Evolutionary conservation across 2,113 vertebrate genomes (phyloP), one percentile per base, ranked within the genome.

Genomic region (Sitta europaea): DNA sequence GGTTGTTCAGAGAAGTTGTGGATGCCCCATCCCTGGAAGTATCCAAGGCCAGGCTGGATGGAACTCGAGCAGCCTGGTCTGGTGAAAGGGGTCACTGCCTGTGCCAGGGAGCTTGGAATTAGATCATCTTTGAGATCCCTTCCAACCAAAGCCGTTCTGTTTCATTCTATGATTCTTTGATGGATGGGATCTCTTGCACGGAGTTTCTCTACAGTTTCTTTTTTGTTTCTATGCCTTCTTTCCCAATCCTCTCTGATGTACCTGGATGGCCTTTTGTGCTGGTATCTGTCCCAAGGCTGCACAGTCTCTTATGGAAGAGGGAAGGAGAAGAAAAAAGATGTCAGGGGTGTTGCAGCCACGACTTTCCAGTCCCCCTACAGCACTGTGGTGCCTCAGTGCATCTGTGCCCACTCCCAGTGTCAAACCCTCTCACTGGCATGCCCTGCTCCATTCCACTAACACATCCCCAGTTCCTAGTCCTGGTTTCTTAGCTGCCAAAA

Each of bases 381-480:
- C 31, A 14, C 15, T n/a, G 0, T 23, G 38, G 14, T 78, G 7
- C 33, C 50, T 75, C 5, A 3, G 28, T 22, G 15, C 29, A 61
- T 4, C 48, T 48, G 17, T 50, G 29, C 29, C 13, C 5, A 2
- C 11, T 54, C 21, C 12, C 31, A n/a, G 22, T 31, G 57, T 28
- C 31, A 90, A 59, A 71, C 23, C 7, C 15, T 18, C 12, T 31
- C 35, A n/a, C n/a, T 29, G 33, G 20, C 50, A 20, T 2, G 9
- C 57, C 43, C 29, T 65, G 17, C 36, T 78, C 17, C 3, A 5
- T 35, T 59, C 78, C 38, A 1, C 20, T 31, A 17, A 33, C 22
- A 4, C 0, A 0, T 23, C 16, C 15, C 33, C 35, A 22, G 22
- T 6, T 55, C 54, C 45, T 21, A 9, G 8, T 3, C 31, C 54